A percentile compares a stretch with the other conserved stretches of the same genome.
These are phyloP conservation scores for Cacajao melanocephalus DNA, from an alignment of 2,797 vertebrate genomes.

Conservation along the genomic window DNA sequence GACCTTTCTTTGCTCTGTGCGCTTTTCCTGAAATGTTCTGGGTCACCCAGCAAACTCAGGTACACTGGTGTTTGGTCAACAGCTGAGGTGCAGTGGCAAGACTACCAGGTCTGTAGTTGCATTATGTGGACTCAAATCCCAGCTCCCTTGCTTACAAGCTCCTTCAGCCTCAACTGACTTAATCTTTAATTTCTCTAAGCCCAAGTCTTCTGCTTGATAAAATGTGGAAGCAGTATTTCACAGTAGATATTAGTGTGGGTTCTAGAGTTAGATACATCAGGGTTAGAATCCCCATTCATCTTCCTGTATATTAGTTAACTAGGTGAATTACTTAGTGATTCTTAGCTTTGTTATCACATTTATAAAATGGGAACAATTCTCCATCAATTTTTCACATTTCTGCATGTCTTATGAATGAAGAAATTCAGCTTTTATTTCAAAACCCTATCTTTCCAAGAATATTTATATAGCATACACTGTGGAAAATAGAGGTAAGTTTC, in stretches of 20 bases:
- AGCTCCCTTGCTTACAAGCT: not conserved
- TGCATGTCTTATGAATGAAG: not conserved
- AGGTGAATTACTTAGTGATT: not conserved
- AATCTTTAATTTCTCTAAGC: not conserved
- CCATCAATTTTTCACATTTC: not conserved
- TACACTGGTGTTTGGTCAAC: not conserved
- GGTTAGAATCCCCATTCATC: not conserved
- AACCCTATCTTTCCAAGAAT: not conserved
- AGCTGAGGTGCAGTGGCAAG: not conserved
- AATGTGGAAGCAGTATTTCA: not conserved
- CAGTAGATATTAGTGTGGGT: not conserved
- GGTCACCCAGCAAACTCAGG: not conserved
- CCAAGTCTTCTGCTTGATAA: not conserved
- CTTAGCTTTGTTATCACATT: not conserved
- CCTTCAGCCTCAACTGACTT: not conserved
- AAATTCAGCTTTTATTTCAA: not conserved
- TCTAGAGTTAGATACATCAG: not conserved
- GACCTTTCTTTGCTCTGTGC: not conserved
- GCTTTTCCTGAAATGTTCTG: not conserved
- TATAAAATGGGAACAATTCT: not conserved
- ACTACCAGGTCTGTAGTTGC: not conserved
- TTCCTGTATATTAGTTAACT: not conserved
- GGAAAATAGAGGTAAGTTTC: not conserved
- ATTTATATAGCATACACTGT: not conserved
- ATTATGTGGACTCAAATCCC: not conserved